Base-by-base conservation (phyloP, 2,797 vertebrate genomes). In the Otus scops region DNA sequence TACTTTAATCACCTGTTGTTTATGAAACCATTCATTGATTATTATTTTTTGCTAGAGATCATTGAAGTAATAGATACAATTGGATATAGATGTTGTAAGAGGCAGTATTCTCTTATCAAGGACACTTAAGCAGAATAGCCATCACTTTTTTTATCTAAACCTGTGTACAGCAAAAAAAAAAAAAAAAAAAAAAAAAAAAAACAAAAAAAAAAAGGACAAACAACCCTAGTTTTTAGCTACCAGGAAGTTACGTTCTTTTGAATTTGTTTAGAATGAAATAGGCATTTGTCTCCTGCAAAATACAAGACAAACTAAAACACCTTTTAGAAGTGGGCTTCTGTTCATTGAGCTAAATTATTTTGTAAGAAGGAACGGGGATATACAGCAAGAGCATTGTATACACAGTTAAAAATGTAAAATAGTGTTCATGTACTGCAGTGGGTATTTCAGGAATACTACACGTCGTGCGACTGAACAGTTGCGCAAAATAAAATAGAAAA, bases 1-100 rank as follows among this genome's bases (percentile, higher is more conserved):
- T 98, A 98, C 98, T 98, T 98, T 98, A 98, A 98, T 98, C 97
- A 97, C 96, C 96, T 97, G 96, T 96, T 97, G 97, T 98, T 98
- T 96, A 96, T 97, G 95, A 97, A 97, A 96, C 88, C 93, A 94
- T 98, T 98, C 96, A 97, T 98, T 98, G 97, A 97, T 97, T 85
- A 96, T 87, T 91, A 81, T 88, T 91, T 96, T 96, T 96, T 93
- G 90, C 88, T 97, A 97, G 97, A 90, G 69, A 96, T 93, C 94
- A 97, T 85, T 57, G 79, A 92, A 88, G 45, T 89, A 77, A 61
- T 88, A 93, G 95, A 74, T 83, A 89, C 64, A 94, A 96, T 95
- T 97, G 96, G 97, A 97, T 97, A 95, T 94, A 92, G 95, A 95
- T 97, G 95, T 96, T 91, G 93, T 91, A 96, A 97, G 95, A 93